Conservation (phyloP, 2,888 invertebrate species). For the Allygus modestus region DNA sequence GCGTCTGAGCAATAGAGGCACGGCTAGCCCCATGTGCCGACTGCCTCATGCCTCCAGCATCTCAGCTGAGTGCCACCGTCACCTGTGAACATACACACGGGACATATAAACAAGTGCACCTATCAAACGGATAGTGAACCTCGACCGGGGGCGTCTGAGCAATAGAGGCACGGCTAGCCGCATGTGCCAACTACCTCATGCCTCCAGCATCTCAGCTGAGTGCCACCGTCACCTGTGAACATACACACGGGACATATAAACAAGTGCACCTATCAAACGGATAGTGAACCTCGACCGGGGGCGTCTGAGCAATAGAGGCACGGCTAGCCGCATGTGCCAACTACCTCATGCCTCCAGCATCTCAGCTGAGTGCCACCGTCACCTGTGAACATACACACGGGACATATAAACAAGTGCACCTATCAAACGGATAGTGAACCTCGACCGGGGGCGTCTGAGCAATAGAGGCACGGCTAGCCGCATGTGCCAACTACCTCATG, state of each 20-base stretch:
- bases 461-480: conserved; percentile 68
- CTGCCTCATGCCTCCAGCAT: too few relatives aligned
- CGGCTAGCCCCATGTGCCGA: too few relatives aligned
- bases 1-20: too few relatives aligned
- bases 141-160: conserved; percentile 65
- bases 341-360: conserved; percentile 71
- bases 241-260: too few relatives aligned
- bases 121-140: too few relatives aligned
- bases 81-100: conserved; percentile 66
- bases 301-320: conserved; percentile 65
- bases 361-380: conserved; percentile 69
- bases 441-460: background rate
- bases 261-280: too few relatives aligned
- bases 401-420: too few relatives aligned
- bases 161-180: conserved; percentile 68
- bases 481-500: conserved; percentile 71
- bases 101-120: too few relatives aligned
- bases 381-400: conserved; percentile 62
- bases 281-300: too few relatives aligned
- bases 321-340: conserved; percentile 69
- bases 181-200: conserved; percentile 71
- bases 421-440: too few relatives aligned
- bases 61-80: too few relatives aligned
- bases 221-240: conserved; percentile 67
- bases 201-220: conserved; percentile 70